Percentiles rank a stretch among this genome's conserved stretches.
phyloP scores from a whole-genome alignment of 2,888 invertebrate species.

The Podabrus alpinus region DNA sequence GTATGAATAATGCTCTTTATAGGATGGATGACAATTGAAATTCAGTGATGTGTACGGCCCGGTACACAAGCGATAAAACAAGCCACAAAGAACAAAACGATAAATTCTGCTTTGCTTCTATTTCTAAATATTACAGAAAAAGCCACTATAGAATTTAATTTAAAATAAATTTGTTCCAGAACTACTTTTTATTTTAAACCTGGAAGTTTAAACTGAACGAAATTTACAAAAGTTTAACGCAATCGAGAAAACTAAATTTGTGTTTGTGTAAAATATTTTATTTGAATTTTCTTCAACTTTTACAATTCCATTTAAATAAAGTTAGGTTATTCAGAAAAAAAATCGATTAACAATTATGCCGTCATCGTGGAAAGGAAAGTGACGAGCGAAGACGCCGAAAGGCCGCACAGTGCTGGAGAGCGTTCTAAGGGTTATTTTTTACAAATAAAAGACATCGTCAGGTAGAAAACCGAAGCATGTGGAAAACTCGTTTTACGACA shows the following conservation, averaged over 20 bases:
- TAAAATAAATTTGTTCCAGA: neutral
- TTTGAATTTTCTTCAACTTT: neutral
- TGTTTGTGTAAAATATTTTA: neutral
- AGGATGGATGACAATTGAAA: conserved; percentile 16
- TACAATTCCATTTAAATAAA: neutral
- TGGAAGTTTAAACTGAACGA: neutral
- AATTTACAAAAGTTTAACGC: neutral
- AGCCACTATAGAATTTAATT: neutral
- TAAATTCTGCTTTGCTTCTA: conserved; percentile 1
- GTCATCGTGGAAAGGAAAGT: too few relatives aligned
- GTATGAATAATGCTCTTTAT: conserved; percentile 17
- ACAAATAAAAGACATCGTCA: too few relatives aligned
- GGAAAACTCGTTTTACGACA: too few relatives aligned
- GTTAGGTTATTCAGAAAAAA: neutral
- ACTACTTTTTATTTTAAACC: neutral
- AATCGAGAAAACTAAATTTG: neutral
- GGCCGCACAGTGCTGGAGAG: too few relatives aligned
- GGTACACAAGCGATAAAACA: conserved; percentile 14
- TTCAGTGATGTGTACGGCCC: conserved; percentile 15
- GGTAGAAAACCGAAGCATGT: too few relatives aligned
- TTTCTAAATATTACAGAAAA: neutral
- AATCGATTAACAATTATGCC: neutral
- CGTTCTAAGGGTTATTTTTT: too few relatives aligned
- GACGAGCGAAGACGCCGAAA: too few relatives aligned
- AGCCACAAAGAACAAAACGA: conserved; percentile 12